phyloP scores from a whole-genome alignment of 2,888 invertebrate species.

The Hanleya hanleyi region DNA sequence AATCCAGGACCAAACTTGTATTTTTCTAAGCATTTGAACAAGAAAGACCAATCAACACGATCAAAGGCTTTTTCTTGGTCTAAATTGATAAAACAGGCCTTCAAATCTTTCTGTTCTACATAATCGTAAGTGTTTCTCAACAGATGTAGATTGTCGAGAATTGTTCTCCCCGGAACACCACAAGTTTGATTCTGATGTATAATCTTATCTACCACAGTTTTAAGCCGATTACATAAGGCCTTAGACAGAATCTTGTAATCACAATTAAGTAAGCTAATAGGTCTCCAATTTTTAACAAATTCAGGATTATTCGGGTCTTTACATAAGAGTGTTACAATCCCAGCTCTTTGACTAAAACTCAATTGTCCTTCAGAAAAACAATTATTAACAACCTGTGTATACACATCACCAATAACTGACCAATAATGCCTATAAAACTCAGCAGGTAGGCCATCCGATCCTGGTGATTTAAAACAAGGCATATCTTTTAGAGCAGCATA shows the following conservation, averaged over 20 bases:
- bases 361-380: background rate
- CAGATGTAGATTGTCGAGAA: conserved; percentile 42
- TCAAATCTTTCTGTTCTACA: conserved; percentile 36
- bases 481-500: background rate
- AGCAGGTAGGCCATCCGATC: background rate
- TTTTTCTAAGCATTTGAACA: conserved; percentile 34
- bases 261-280: conserved; percentile 42
- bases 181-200: conserved; percentile 42
- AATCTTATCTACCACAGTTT: conserved; percentile 29
- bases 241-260: conserved; percentile 46
- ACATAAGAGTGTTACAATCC: conserved; percentile 35
- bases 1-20: conserved; percentile 41
- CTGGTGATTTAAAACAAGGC: background rate
- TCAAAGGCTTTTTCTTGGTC: conserved; percentile 52
- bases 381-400: background rate
- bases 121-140: conserved; percentile 37
- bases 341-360: conserved; percentile 13
- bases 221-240: conserved; percentile 32
- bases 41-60: conserved; percentile 37
- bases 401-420: background rate
- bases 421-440: background rate
- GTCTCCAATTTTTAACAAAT: conserved; percentile 41
- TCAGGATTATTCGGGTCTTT: conserved; percentile 35
- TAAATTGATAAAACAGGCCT: conserved; percentile 35
- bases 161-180: conserved; percentile 38